Percentiles rank a stretch among this genome's conserved stretches.
Evolutionary conservation across 1,140 invertebrate genomes (phyloP).

Genomic region (Drosophila ironensis): DNA sequence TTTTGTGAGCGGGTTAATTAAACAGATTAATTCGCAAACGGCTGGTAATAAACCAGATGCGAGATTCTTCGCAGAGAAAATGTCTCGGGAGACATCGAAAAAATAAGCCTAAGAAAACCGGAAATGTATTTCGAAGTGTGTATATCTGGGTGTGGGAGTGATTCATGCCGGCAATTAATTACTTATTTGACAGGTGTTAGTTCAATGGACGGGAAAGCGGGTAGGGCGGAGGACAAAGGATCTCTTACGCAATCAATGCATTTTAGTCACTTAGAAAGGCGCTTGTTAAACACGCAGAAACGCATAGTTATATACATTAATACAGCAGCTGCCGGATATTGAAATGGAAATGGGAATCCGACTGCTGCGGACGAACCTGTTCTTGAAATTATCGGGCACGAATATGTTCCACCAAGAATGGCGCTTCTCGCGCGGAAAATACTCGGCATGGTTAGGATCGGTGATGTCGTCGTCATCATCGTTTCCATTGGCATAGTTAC

Average conservation of each 20-base stretch:
- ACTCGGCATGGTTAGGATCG: conserved; percentile 68
- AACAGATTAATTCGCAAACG: conserved; percentile 26
- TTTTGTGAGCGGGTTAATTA: conserved; percentile 25
- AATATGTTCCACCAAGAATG: conserved; percentile 94
- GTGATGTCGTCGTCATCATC: conserved; percentile 64
- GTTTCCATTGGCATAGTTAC: conserved; percentile 36
- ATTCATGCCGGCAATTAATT: conserved; percentile 43
- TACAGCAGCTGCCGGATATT: conserved; percentile 18
- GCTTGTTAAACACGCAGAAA: conserved; percentile 66
- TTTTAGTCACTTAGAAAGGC: conserved; percentile 60
- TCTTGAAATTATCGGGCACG: conserved; percentile 87
- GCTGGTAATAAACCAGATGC: conserved; percentile 16
- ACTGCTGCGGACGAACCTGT: conserved; percentile 83
- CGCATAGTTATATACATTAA: conserved; percentile 8
- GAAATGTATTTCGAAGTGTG: conserved; percentile 21
- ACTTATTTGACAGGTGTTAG: conserved; percentile 41
- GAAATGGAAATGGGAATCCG: not conserved
- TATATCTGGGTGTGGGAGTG: conserved; percentile 16
- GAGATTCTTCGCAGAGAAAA: conserved; percentile 10
- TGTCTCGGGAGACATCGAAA: conserved; percentile 18
- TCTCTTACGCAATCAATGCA: conserved; percentile 29
- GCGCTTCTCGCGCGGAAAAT: conserved; percentile 87
- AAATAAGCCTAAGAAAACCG: conserved; percentile 17
- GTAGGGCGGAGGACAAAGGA: conserved; percentile 3
- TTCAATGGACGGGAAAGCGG: conserved; percentile 11